Base-by-base conservation (phyloP, 2,113 vertebrate genomes). In the Otus sunia region DNA sequence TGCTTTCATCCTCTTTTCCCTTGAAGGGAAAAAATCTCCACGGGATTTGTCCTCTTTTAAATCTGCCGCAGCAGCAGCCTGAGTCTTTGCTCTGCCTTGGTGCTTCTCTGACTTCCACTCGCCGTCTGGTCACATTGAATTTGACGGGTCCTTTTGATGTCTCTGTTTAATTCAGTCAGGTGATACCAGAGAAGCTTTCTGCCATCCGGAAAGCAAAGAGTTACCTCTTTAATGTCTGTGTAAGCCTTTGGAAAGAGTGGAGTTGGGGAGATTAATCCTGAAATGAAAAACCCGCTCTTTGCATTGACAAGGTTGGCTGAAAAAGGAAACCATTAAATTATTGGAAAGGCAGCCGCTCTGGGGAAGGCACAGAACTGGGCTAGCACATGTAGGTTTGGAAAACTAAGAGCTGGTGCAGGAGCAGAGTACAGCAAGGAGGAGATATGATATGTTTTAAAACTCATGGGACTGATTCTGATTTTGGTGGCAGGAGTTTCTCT, bases 91-190 rank as follows among this genome's bases (percentile, higher is more conserved):
- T 92, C 56, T 91, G 77, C 79, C 67, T 90, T 15, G 3, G 47
- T 75, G 88, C 53, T 25, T 34, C 88, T 67, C 17, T 67, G 87
- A 49, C 72, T 96, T 93, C 69, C 58, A 25, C 50, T 86, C 13
- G 1, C 79, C 5, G 8, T 36, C 90, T 88, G 83, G 68, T 96
- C 92, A 84, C 69, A 72, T 91, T 36, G 41, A 41, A 90, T 94
- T 72, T 80, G 88, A 60, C 11, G 17, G 60, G 25, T 78, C 72
- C 80, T 83, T 94, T 91, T 94, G 88, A 95, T 97, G 77, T 73
- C 91, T 94, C 67, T 97, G 64, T 92, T 95, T 78, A 52, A 95
- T 89, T 95, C 92, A 86, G 56, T 91, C 88, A 49, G 60, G 72
- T 86, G 80, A 36, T 53, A 43, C 41, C 2, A 2, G 62, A 58